Conservation (phyloP, 2,113 vertebrate species). For the Melanotaenia duboulayi region DNA sequence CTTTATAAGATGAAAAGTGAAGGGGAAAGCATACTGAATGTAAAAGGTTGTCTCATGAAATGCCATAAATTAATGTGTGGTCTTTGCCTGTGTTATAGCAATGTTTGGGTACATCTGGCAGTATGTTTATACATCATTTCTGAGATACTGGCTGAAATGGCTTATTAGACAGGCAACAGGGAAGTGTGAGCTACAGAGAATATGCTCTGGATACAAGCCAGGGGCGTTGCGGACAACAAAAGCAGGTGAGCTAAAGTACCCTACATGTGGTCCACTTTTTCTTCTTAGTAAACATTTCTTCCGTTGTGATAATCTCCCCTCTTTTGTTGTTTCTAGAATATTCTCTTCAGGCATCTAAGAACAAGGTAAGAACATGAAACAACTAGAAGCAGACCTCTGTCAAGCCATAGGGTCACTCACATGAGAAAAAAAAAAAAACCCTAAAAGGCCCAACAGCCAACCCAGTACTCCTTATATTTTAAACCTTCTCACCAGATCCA, state of each 20-base stretch:
- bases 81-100: conserved; percentile 63
- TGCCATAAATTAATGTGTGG: not conserved
- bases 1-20: no score
- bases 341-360: conserved; percentile 91
- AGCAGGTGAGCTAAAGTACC: conserved; percentile 84
- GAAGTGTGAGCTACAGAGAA: conserved; percentile 92
- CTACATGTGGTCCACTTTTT: not conserved
- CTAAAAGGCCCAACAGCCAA: no score
- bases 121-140: conserved; percentile 88
- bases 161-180: conserved; percentile 87
- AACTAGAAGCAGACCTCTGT: no score
- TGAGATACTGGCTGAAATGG: conserved; percentile 96
- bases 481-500: no score
- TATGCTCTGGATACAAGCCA: conserved; percentile 79
- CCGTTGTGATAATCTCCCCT: not conserved
- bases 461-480: no score
- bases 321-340: conserved; percentile 83
- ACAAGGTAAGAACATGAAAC: conserved; percentile 83
- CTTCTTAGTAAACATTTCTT: not conserved
- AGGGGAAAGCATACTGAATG: no score
- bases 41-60: no score
- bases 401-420: no score
- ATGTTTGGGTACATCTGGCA: conserved; percentile 89
- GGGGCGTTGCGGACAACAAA: conserved; percentile 86
- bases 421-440: no score